Base-by-base conservation (phyloP, 2,888 invertebrate species). In the Dorcus hopei region DNA sequence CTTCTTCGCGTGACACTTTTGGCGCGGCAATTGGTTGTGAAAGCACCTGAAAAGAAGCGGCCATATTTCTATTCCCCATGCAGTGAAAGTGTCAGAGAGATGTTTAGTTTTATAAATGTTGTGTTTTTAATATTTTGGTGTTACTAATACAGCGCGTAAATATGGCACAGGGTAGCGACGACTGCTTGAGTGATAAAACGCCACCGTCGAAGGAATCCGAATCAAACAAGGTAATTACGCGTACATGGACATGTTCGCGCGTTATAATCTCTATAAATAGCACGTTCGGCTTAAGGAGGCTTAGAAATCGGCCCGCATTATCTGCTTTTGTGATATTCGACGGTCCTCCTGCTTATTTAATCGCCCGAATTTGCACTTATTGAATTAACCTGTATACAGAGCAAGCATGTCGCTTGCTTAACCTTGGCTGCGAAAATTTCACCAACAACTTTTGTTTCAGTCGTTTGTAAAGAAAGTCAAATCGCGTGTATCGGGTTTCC, bases 381-480 rank as follows among this genome's bases (percentile, higher is more conserved):
- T 50, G 16, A n/a, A 45, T 9, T 45, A 45, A 45, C 45, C 45
- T 45, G 14, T 11, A n/a, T 45, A 9, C 19, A 19, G 26, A 33
- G n/a, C 16, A 43, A 43, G 8, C 23, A 19, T 45, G 45, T 45
- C 19, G 23, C 26, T 33, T 33, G 26, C 9, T 23, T 45, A 45
- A 45, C 45, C 45, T 45, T 45, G 14, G 45, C 45, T 45, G 9
- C 45, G 8, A 19, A 45, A n/a, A 45, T 19, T 45, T 11, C 16
- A 45, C 14, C 41, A 41, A 2, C 14, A 11, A 41, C 41, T 45
- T 45, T 45, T 45, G 45, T 83, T 83, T 49, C 80, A 89, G 88
- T 88, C 89, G 19, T 86, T 89, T 74, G 86, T 88, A 60, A 84
- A 83, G 72, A 87, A 86, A 80, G 83, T 89, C 54, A 85, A 85